Base-by-base conservation (phyloP, 2,888 invertebrate genomes). In the Yponomeuta sedellus region DNA sequence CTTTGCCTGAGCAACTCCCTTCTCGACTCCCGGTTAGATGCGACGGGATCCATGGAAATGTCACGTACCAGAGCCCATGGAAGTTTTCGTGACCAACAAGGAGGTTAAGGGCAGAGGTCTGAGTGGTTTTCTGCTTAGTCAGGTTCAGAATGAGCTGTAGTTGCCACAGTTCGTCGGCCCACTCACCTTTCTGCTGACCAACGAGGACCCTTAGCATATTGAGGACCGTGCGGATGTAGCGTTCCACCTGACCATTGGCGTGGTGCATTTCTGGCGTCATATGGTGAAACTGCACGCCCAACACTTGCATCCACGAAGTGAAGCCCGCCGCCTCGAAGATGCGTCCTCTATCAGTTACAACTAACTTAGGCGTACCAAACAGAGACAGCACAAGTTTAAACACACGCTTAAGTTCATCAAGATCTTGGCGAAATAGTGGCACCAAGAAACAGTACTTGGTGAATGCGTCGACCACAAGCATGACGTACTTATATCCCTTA, bases 201-300 rank as follows among this genome's bases (percentile, higher is more conserved):
- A 39, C 20, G 28, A 61, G 61, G 12, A 67, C 52, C 5, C 64
- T 11, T 4, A 67, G 40, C 71, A 71, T 70, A 34, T 72, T 73
- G 0, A 73, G 63, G 0, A 71, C 66, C 0, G 72, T 71, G 0
- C 73, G 65, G 1, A 64, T 11, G 34, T 73, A 72, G 0, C 71
- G 34, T 25, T 73, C 72, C 0, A 64, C 71, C n/a, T 73, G 72
- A 0, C 71, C 72, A n/a, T 73, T 71, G 0, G 68, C 56, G 0
- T 73, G 70, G 22, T 73, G 73, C 72, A 73, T 73, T 11, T 70
- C 71, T 0, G 72, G 70, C 1, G 71, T 71, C 1, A 71, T 70
- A 11, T 66, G 57, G 22, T 73, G 71, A 0, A 72, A 8, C 3
- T 71, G 65, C 28, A 39, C 12, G 4, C 69, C 68, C 6, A 68